phyloP scores from a whole-genome alignment of 2,113 vertebrate species.

The Aegithalos caudatus region DNA sequence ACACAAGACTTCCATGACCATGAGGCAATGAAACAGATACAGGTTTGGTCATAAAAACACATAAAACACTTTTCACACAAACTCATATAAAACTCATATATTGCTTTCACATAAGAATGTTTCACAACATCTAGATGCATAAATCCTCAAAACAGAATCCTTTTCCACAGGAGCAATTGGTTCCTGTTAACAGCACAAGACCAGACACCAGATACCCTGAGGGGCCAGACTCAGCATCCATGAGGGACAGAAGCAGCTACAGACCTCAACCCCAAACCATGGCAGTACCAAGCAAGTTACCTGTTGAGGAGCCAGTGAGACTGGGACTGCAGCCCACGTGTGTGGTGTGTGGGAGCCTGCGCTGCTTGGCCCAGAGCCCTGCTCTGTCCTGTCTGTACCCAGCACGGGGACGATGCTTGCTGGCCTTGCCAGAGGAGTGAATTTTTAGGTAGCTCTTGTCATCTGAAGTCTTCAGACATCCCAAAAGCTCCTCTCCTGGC shows the following conservation, averaged over 20 bases:
- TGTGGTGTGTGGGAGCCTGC: neutral
- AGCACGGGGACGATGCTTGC: neutral
- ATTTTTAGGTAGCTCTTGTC: neutral
- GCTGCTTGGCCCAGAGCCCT: neutral
- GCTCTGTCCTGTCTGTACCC: neutral
- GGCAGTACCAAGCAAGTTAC: neutral
- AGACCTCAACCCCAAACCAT: neutral
- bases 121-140: neutral
- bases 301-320: neutral
- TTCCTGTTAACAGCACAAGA: neutral
- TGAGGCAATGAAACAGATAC: neutral
- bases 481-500: neutral
- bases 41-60: neutral
- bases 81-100: neutral
- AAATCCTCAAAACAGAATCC: neutral
- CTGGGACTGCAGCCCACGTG: neutral
- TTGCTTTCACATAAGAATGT: neutral
- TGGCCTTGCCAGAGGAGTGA: neutral
- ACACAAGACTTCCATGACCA: neutral
- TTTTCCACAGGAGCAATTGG: neutral
- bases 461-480: neutral
- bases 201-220: neutral
- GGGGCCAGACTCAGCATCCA: neutral
- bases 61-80: neutral
- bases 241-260: neutral